Conservation (phyloP, 2,113 vertebrate species). For the Ranitomeya variabilis region DNA sequence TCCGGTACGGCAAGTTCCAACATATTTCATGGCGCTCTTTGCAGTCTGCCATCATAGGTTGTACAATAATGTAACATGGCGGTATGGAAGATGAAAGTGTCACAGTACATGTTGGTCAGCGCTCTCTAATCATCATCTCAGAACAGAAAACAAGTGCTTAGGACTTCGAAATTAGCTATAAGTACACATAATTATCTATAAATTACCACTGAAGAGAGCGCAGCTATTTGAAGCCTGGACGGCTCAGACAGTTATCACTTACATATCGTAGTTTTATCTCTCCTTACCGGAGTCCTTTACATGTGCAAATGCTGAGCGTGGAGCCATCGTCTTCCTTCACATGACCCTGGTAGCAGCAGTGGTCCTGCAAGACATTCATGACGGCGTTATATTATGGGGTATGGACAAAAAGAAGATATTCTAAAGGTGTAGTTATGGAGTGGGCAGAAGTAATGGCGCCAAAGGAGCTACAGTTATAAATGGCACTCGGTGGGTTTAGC, state of each 20-base stretch:
- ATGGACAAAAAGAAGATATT: background rate
- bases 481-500: too few relatives aligned
- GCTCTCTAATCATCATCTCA: background rate
- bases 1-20: background rate
- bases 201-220: background rate
- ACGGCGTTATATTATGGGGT: background rate
- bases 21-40: background rate
- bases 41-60: background rate
- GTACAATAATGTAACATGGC: background rate
- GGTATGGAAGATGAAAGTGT: background rate
- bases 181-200: conserved; percentile 23
- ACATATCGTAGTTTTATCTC: background rate
- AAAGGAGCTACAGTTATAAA: too few relatives aligned
- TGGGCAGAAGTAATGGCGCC: too few relatives aligned
- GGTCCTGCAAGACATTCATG: conserved; percentile 66
- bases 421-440: too few relatives aligned
- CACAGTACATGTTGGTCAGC: background rate
- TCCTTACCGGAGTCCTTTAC: conserved; percentile 73
- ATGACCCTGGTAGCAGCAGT: conserved; percentile 75
- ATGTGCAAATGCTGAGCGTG: conserved; percentile 70
- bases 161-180: background rate
- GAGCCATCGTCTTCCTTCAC: conserved; percentile 66
- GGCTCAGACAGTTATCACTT: background rate
- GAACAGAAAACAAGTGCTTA: conserved; percentile 16
- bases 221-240: background rate